Evolutionary conservation across 2,797 vertebrate species (phyloP).

Genomic region (Smutsia temminckii): DNA sequence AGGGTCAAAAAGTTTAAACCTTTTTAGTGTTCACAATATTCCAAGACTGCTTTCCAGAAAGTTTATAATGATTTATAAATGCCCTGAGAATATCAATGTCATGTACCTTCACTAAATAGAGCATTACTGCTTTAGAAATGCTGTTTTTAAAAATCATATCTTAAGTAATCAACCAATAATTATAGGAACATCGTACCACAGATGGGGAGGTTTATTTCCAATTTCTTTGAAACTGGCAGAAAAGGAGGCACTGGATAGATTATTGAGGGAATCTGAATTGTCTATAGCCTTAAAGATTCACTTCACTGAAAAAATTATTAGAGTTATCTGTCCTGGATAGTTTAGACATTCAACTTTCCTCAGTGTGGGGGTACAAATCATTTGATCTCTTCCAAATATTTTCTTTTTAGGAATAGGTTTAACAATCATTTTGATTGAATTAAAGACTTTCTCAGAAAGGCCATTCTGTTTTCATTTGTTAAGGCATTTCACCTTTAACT

Average conservation of each 20-base stretch:
- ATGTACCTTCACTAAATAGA: neutral
- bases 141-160: neutral
- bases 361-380: neutral
- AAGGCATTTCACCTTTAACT: constrained; percentile 23
- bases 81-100: neutral
- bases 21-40: neutral
- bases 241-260: neutral
- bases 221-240: neutral
- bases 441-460: constrained; percentile 3
- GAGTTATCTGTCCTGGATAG: neutral
- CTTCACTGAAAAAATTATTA: neutral
- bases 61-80: neutral
- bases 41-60: neutral
- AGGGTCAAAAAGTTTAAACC: neutral
- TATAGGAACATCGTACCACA: neutral
- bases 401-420: constrained; percentile 23
- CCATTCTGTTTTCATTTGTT: constrained; percentile 4
- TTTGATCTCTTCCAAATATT: neutral
- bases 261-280: neutral
- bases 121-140: neutral
- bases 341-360: neutral
- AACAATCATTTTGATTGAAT: constrained; percentile 4
- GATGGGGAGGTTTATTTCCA: neutral
- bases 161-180: neutral
- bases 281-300: neutral